Evolutionary conservation across 2,113 vertebrate species (phyloP).

Genomic region (Colinus virginianus): DNA sequence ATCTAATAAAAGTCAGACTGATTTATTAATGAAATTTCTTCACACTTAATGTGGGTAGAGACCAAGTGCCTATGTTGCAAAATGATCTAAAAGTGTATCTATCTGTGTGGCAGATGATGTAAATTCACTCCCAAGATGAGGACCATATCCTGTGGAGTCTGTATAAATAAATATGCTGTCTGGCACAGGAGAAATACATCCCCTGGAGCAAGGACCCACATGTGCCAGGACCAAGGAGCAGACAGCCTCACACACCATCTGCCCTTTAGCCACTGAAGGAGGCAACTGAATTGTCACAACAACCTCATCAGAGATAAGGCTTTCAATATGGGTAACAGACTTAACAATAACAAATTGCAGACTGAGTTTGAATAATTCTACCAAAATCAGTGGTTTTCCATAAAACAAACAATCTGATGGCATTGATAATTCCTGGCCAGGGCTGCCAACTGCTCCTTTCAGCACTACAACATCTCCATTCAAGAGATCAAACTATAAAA

Average conservation of each 20-base stretch:
- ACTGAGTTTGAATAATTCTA: neutral
- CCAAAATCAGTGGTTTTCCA: neutral
- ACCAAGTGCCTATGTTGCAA: accelerated
- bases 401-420: neutral
- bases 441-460: neutral
- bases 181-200: accelerated
- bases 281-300: neutral
- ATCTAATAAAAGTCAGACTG: neutral
- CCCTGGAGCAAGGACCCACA: accelerated
- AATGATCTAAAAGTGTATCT: neutral
- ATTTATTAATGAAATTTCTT: neutral
- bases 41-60: neutral
- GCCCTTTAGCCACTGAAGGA: neutral
- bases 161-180: neutral
- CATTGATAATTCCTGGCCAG: neutral
- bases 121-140: accelerated
- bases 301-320: accelerated
- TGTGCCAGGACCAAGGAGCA: accelerated
- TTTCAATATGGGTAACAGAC: neutral
- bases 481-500: neutral
- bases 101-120: neutral
- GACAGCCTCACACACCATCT: accelerated
- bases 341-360: neutral
- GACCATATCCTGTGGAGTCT: accelerated
- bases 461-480: neutral